phyloP scores from a whole-genome alignment of 2,113 vertebrate genomes.

The Zootoca vivipara region DNA sequence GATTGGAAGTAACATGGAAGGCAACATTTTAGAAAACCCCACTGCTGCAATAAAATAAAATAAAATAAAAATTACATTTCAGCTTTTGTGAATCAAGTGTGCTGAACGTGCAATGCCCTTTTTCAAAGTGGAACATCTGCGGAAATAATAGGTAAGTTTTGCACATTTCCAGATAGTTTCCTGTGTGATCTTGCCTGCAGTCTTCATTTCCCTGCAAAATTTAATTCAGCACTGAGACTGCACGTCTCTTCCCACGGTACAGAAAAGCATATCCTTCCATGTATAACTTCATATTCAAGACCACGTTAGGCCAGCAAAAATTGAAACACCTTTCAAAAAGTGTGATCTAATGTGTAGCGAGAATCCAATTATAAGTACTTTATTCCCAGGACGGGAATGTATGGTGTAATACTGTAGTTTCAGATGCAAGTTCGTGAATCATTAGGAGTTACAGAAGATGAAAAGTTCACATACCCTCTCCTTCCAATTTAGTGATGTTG shows the following conservation, averaged over 20 bases:
- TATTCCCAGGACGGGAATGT: constrained; percentile 2
- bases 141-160: neutral
- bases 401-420: constrained; percentile 12
- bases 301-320: neutral
- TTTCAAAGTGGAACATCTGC: neutral
- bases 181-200: neutral
- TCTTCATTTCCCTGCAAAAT: neutral
- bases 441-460: constrained; percentile 22
- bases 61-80: neutral
- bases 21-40: neutral
- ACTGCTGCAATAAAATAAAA: neutral
- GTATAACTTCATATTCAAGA: neutral
- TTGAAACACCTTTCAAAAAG: constrained; percentile 13
- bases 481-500: constrained; percentile 17
- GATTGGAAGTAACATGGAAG: neutral
- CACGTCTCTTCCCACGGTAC: neutral
- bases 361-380: constrained; percentile 31
- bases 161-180: neutral
- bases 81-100: neutral
- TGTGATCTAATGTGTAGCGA: constrained; percentile 31
- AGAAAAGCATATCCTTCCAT: neutral
- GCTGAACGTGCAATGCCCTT: neutral
- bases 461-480: constrained; percentile 22
- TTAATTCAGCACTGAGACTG: constrained; percentile 7
- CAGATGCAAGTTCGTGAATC: constrained; percentile 8